Evolutionary conservation across 1,140 invertebrate genomes (phyloP).

Genomic region (Mercenaria mercenaria): DNA sequence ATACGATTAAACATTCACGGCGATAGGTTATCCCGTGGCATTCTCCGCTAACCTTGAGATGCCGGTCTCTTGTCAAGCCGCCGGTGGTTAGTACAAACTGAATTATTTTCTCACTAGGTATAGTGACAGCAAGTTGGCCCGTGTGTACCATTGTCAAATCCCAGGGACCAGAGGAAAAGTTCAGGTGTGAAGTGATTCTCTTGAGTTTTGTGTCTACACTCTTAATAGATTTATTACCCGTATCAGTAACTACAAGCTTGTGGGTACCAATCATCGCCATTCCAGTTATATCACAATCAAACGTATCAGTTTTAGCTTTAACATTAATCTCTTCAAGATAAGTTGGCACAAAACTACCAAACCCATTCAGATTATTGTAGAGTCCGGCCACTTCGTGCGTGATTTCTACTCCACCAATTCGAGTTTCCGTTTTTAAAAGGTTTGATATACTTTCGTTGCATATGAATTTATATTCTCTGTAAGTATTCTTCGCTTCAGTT

Average conservation of each 20-base stretch:
- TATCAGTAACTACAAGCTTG: background rate
- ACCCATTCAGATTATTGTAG: background rate
- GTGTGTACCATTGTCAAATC: background rate
- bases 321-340: slow-evolving; percentile 32
- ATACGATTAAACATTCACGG: slow-evolving; percentile 1
- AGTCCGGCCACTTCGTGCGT: slow-evolving; percentile 22
- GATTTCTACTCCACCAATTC: background rate
- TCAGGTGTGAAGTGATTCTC: slow-evolving; percentile 3
- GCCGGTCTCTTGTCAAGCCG: background rate
- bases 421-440: background rate
- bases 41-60: slow-evolving; percentile 13
- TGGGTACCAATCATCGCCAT: slow-evolving; percentile 16
- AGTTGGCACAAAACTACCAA: slow-evolving; percentile 18
- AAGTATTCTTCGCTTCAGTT: slow-evolving; percentile 8
- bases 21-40: slow-evolving; percentile 18
- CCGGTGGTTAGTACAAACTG: slow-evolving; percentile 16
- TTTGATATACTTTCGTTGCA: slow-evolving; percentile 2
- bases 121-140: slow-evolving; percentile 18
- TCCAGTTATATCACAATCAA: slow-evolving; percentile 33
- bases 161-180: background rate
- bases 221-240: slow-evolving; percentile 23
- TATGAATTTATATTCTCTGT: slow-evolving; percentile 27
- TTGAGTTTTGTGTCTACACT: background rate
- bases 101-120: slow-evolving; percentile 29
- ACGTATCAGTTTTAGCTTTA: background rate